Conservation (phyloP, 1,140 invertebrate species). For the Artemia franciscana region DNA sequence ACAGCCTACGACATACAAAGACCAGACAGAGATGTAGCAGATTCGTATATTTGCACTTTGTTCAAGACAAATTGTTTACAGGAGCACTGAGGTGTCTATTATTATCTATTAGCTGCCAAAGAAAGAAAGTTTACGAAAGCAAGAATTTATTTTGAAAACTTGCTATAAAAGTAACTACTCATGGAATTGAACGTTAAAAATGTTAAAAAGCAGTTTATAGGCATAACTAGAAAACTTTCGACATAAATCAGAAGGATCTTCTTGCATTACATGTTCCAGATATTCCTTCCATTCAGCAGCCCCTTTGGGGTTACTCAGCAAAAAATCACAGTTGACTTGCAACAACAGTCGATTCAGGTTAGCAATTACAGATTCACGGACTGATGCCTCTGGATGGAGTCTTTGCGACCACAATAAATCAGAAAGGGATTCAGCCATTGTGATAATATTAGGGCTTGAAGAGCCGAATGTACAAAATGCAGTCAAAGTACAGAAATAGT, state of each 20-base stretch:
- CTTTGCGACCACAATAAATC: not conserved
- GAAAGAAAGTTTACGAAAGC: no score
- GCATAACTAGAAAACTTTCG: not conserved
- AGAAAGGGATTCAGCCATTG: not conserved
- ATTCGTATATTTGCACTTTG: no score
- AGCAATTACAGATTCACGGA: not conserved
- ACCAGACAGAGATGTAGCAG: no score
- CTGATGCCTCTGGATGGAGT: not conserved
- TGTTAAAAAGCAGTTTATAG: not conserved
- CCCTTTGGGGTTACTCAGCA: not conserved
- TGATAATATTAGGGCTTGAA: not conserved
- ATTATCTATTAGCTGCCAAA: no score
- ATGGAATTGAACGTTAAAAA: no score
- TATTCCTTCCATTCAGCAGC: not conserved
- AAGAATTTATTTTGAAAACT: no score
- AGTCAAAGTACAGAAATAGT: not conserved
- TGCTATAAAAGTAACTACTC: no score
- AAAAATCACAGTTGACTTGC: not conserved
- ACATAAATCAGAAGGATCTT: not conserved
- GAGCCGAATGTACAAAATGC: not conserved
- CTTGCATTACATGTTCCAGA: not conserved
- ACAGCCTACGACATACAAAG: no score
- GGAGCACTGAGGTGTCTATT: no score
- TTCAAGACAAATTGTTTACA: no score
- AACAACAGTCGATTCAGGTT: not conserved